phyloP scores from a whole-genome alignment of 23 tunicate genomes.

The Trididemnum clinides region DNA sequence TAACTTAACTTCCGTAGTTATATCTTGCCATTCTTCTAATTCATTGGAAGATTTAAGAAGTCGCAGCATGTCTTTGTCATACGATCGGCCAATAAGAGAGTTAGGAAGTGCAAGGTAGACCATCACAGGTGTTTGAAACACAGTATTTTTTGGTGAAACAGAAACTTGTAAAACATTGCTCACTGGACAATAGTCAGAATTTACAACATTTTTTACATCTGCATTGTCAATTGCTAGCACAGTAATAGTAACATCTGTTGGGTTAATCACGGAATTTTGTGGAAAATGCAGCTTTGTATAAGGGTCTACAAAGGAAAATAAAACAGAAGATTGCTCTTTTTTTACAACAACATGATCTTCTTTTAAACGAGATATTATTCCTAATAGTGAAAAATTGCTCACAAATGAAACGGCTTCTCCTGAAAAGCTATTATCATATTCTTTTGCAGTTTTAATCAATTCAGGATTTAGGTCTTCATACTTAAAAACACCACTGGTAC shows the following conservation, averaged over 20 bases:
- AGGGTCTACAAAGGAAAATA: slow-evolving; percentile 41
- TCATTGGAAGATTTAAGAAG: slow-evolving; percentile 51
- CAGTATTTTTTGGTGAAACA: slow-evolving; percentile 36
- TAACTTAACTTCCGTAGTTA: slow-evolving; percentile 42
- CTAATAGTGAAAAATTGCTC: slow-evolving; percentile 50
- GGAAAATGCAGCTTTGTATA: slow-evolving; percentile 48
- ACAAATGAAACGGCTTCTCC: slow-evolving; percentile 28
- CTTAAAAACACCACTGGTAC: neutral
- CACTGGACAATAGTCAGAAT: slow-evolving; percentile 7
- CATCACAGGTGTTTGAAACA: slow-evolving; percentile 50
- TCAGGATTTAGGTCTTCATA: slow-evolving; percentile 16
- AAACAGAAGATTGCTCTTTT: neutral
- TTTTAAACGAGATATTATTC: slow-evolving; percentile 44
- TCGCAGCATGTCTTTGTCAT: slow-evolving; percentile 37
- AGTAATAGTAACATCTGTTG: slow-evolving; percentile 44
- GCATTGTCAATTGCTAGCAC: slow-evolving; percentile 38
- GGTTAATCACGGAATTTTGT: slow-evolving; percentile 25
- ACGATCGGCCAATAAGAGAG: slow-evolving; percentile 57
- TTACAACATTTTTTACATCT: slow-evolving; percentile 33
- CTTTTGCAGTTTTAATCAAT: neutral
- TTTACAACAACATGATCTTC: slow-evolving; percentile 8
- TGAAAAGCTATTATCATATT: neutral
- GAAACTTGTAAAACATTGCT: slow-evolving; percentile 62
- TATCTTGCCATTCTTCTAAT: slow-evolving; percentile 69
- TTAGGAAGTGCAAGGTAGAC: slow-evolving; percentile 68